Evolutionary conservation across 2,113 vertebrate species (phyloP).

Genomic region (Elaphurus davidianus): DNA sequence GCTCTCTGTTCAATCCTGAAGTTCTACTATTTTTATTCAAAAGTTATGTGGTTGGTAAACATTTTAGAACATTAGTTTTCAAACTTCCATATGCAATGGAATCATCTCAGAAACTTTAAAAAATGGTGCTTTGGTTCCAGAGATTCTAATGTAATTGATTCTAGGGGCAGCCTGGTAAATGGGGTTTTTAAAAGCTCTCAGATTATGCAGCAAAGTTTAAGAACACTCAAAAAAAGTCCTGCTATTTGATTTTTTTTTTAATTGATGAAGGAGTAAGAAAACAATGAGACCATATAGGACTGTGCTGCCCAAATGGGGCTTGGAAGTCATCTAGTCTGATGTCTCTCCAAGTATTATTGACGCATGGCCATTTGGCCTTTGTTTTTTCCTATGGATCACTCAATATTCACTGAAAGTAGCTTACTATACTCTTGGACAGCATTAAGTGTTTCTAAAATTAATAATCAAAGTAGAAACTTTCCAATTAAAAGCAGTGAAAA

Average conservation of each 20-base stretch:
- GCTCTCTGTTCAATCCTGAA: background rate
- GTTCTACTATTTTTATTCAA: background rate
- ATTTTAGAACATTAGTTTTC: slow-evolving; percentile 1
- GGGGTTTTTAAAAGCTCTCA: background rate
- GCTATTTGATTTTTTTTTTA: background rate
- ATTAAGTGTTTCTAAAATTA: slow-evolving; percentile 18
- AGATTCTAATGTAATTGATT: slow-evolving; percentile 34
- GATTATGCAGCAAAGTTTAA: background rate
- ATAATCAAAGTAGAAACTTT: background rate
- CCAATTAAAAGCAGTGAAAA: slow-evolving; percentile 40
- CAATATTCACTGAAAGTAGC: background rate
- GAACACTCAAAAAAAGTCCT: slow-evolving; percentile 5
- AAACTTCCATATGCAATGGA: background rate
- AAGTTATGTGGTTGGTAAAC: slow-evolving; percentile 14
- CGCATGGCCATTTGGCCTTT: background rate
- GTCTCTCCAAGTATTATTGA: background rate
- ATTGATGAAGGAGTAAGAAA: background rate
- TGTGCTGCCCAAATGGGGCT: background rate
- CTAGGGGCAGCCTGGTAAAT: background rate
- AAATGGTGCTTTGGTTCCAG: background rate
- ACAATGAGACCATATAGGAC: background rate
- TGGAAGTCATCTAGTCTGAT: background rate
- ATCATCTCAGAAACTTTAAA: slow-evolving; percentile 3
- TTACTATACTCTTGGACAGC: background rate
- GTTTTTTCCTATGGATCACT: background rate